These are phyloP conservation scores for Myotis pilosus DNA, from an alignment of 2,797 vertebrate species.

Conservation along the genomic window DNA sequence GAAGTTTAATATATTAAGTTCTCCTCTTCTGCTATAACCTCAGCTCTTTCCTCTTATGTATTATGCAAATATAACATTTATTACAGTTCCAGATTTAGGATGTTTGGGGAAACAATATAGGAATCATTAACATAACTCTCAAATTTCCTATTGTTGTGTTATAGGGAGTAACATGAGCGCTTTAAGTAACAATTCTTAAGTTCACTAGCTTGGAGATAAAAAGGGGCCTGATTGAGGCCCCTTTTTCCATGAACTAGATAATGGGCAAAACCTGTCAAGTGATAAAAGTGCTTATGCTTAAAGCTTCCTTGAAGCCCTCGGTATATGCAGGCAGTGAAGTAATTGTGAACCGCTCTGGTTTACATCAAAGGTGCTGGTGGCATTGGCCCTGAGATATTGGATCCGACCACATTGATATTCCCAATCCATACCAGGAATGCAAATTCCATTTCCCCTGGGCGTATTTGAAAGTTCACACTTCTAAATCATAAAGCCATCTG, in stretches of 20 bases:
- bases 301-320: neutral
- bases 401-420: neutral
- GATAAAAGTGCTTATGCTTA: neutral
- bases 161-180: fast-evolving
- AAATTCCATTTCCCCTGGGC: neutral
- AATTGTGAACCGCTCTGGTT: neutral
- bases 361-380: fast-evolving
- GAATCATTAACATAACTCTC: neutral
- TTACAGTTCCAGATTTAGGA: neutral
- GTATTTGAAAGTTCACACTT: constrained; percentile 42
- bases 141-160: neutral
- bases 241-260: neutral
- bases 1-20: neutral
- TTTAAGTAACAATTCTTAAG: neutral
- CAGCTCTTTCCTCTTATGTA: neutral
- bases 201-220: neutral
- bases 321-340: fast-evolving
- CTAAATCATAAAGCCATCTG: constrained; percentile 29
- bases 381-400: neutral
- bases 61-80: neutral
- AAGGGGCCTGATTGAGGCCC: neutral
- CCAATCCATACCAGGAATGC: neutral
- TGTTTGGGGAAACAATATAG: neutral
- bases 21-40: neutral
- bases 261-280: neutral